Conservation (phyloP, 2,797 vertebrate genomes). For the Yasuhikotakia modesta region DNA sequence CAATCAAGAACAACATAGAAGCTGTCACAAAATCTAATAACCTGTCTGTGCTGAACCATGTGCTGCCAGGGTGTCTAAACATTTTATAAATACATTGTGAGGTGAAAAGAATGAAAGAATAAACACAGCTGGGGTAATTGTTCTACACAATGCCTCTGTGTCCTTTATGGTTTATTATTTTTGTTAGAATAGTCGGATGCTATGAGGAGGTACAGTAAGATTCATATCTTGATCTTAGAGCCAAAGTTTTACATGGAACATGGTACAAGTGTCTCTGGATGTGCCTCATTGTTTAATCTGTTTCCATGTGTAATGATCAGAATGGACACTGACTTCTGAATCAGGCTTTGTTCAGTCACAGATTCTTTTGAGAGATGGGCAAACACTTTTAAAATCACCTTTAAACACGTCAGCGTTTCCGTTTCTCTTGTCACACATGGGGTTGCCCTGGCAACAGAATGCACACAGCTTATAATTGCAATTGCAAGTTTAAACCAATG, state of each 20-base stretch:
- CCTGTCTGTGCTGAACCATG: neutral
- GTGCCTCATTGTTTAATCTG: constrained; percentile 49
- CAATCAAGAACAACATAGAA: constrained; percentile 17
- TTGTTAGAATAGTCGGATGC: neutral
- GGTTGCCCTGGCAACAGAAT: constrained; percentile 27
- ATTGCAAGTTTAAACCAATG: constrained; percentile 8
- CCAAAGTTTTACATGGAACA: constrained; percentile 28
- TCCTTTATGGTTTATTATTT: neutral
- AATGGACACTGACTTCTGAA: constrained; percentile 66
- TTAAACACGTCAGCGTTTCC: neutral
- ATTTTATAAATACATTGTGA: neutral
- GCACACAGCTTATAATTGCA: constrained; percentile 18
- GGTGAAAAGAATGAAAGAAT: neutral
- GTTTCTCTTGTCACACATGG: constrained; percentile 2
- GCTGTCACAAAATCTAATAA: neutral
- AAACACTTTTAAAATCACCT: constrained; percentile 67
- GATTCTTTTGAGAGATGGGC: constrained; percentile 67
- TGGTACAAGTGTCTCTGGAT: constrained; percentile 31
- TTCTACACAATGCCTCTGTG: neutral
- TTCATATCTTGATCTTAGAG: neutral
- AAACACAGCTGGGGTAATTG: neutral
- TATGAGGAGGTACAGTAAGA: neutral
- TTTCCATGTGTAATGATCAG: constrained; percentile 63
- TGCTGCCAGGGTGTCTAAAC: constrained; percentile 10
- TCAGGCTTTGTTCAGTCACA: constrained; percentile 75